Evolutionary conservation across 2,797 vertebrate genomes (phyloP), one percentile per base, ranked within the genome.

Genomic region (Lerista edwardsae): DNA sequence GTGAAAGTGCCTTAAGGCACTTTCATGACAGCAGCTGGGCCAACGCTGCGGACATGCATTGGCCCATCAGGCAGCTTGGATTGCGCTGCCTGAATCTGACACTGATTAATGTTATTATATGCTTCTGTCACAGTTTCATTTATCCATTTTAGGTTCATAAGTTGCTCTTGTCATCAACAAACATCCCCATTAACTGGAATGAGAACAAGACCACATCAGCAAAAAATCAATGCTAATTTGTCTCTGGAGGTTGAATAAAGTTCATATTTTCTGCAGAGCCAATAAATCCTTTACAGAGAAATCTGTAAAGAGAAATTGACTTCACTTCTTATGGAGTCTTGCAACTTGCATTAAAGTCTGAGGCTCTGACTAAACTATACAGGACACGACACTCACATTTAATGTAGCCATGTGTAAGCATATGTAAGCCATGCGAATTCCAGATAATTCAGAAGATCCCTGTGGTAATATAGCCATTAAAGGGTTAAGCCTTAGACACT

Each of bases 241-340:
- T 78, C 59, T 62, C 61, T 29, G 41, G 59, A n/a, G 74, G 74
- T 75, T 75, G 74, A 75, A 75, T 75, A 75, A 75, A 75, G 74
- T 75, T 75, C 74, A 75, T 75, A 57, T 75, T 15, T 36, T 31
- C 34, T 21, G 23, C 11, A 75, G 74, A 9, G 51, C 74, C 74
- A 75, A 75, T 31, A 59, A 75, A 36, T 51, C 23, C n/a, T 74
- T 74, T 74, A 25, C 11, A 31, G 57, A 75, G 21, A 59, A 75
- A 59, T 27, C 6, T 65, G 8, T n/a, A n/a, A n/a, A n/a, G n/a
- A n/a, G n/a, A n/a, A n/a, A n/a, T n/a, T n/a, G n/a, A n/a, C 19
- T 51, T 59, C 17, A 31, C 10, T 75, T 59, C 34, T 75, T 75
- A 36, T 14, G 57, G 29, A 59, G 59, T 59, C 2, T 21, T 36